These are phyloP conservation scores for Nannobrachium achirus DNA, from an alignment of 2,113 vertebrate species.

Conservation along the genomic window DNA sequence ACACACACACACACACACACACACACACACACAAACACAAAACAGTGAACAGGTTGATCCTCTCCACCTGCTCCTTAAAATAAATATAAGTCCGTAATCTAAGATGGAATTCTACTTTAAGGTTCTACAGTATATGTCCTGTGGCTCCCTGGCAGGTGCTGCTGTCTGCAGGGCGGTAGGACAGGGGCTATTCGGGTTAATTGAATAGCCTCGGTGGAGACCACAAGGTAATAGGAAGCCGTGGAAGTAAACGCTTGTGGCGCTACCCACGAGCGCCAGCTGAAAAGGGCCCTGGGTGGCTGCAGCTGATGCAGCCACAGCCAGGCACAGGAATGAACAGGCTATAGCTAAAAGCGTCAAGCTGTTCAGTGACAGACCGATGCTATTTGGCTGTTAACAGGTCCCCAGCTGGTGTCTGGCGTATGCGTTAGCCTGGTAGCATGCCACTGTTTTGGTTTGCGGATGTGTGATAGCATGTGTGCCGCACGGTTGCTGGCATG, in stretches of 20 bases:
- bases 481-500: constrained; percentile 54
- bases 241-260: constrained; percentile 49
- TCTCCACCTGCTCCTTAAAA: not conserved
- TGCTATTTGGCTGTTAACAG: constrained; percentile 66
- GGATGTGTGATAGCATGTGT: constrained; percentile 63
- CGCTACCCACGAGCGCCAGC: constrained; percentile 35
- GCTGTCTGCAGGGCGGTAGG: constrained; percentile 38
- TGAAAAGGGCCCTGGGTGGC: constrained; percentile 39
- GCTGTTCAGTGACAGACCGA: constrained; percentile 61
- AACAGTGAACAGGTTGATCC: not conserved
- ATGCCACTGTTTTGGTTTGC: constrained; percentile 63
- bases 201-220: constrained; percentile 37
- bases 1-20: not conserved
- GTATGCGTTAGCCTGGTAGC: constrained; percentile 44
- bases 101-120: constrained; percentile 28
- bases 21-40: not conserved
- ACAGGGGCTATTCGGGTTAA: constrained; percentile 23
- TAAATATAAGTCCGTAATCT: constrained; percentile 9
- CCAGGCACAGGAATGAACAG: not conserved
- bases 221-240: constrained; percentile 33
- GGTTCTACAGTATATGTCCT: constrained; percentile 11
- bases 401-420: constrained; percentile 68
- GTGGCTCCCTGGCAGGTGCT: constrained; percentile 58
- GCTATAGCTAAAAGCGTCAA: constrained; percentile 23
- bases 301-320: constrained; percentile 24